Evolutionary conservation across 1,140 invertebrate species (phyloP).

Genomic region (Neuroterus valhalla): DNA sequence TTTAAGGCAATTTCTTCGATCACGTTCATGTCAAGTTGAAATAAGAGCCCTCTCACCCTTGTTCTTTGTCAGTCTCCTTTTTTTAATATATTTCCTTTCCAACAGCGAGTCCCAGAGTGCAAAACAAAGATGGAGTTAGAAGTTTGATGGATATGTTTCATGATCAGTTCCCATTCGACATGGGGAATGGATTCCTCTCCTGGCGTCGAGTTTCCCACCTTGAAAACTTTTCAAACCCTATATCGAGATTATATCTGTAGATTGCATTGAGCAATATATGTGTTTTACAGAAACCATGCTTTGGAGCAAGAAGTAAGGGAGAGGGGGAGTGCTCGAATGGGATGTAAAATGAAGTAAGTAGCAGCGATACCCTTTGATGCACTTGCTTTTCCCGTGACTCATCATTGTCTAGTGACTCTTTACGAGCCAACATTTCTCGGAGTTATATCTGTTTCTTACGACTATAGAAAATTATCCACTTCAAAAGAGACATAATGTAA

Average conservation of each 20-base stretch:
- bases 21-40: too few relatives aligned
- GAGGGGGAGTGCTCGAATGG: slow-evolving; percentile 27
- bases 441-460: not conserved
- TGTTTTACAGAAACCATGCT: slow-evolving; percentile 30
- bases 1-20: too few relatives aligned
- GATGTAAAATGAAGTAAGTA: slow-evolving; percentile 23
- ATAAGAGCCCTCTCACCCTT: too few relatives aligned
- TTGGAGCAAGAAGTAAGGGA: not conserved
- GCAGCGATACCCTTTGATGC: slow-evolving; percentile 31
- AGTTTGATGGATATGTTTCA: slow-evolving; percentile 37
- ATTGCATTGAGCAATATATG: slow-evolving; percentile 33
- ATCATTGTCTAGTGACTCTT: not conserved
- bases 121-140: not conserved
- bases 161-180: slow-evolving; percentile 22
- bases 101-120: not conserved
- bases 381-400: slow-evolving; percentile 32
- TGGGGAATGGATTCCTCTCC: slow-evolving; percentile 1
- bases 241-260: slow-evolving; percentile 39
- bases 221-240: slow-evolving; percentile 43
- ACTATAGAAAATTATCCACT: not conserved
- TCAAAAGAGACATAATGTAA: too few relatives aligned
- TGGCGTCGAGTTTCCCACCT: slow-evolving; percentile 31
- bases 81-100: not conserved
- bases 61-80: not conserved
- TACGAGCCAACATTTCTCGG: not conserved